Evolutionary conservation across 2,888 invertebrate species (phyloP).

Genomic region (Nesidiocoris tenuis): DNA sequence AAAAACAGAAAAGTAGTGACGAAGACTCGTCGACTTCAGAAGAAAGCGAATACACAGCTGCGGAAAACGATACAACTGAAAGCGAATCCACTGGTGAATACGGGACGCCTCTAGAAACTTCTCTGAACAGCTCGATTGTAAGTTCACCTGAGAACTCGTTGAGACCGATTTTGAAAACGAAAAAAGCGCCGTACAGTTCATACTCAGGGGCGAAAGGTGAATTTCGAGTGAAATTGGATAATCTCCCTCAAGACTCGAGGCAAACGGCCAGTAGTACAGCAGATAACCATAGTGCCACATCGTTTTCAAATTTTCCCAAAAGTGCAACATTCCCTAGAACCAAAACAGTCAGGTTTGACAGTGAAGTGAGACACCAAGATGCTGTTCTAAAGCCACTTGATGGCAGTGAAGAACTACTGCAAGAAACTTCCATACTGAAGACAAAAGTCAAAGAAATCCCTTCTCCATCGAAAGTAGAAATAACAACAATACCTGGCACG

Average conservation of each 20-base stretch:
- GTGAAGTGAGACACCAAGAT: conserved; percentile 9
- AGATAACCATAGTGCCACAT: not conserved
- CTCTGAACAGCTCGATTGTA: not conserved
- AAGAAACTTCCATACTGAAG: conserved; percentile 37
- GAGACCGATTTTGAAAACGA: conserved; percentile 20
- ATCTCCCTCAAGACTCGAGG: not conserved
- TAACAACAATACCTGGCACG: conserved; percentile 41
- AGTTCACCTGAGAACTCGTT: conserved; percentile 3
- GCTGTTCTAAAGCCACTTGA: not conserved
- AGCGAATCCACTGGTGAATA: conserved; percentile 28
- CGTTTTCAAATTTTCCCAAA: conserved; percentile 3
- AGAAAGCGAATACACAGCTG: conserved; percentile 12
- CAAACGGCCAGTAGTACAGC: not conserved
- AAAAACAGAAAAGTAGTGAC: not conserved
- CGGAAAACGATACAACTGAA: conserved; percentile 3
- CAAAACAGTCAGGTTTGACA: conserved; percentile 34
- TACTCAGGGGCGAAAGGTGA: conserved; percentile 27
- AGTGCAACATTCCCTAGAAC: conserved; percentile 40
- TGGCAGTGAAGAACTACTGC: conserved; percentile 10
- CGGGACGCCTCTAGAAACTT: conserved; percentile 21
- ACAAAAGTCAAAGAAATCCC: conserved; percentile 45
- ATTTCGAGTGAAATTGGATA: conserved; percentile 17
- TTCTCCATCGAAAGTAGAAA: conserved; percentile 45
- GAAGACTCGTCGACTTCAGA: conserved; percentile 17
- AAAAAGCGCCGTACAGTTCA: not conserved